Evolutionary conservation across 2,113 vertebrate species (phyloP).

Genomic region (Albula glossodonta): DNA sequence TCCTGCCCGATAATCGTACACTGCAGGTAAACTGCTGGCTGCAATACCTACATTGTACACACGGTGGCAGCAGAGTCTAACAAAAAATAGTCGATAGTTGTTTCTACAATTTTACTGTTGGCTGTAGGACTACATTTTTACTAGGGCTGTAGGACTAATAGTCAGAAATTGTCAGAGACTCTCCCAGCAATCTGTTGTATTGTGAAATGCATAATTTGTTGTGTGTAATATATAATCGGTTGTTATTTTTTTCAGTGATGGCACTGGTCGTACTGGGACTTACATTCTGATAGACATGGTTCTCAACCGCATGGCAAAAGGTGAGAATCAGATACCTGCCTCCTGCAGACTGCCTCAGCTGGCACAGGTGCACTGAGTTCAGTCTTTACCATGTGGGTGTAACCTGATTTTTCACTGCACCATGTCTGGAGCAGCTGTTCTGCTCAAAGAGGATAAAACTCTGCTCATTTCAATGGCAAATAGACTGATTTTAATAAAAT

Average conservation of each 20-base stretch:
- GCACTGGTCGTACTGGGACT: conserved; percentile 90
- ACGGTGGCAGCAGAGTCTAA: conserved; percentile 8
- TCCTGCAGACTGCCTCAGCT: neutral
- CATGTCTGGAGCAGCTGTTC: too few relatives aligned
- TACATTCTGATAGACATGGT: conserved; percentile 98
- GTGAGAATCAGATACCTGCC: conserved; percentile 56
- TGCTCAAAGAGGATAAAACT: too few relatives aligned
- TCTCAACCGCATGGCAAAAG: conserved; percentile 97
- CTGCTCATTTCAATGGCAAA: too few relatives aligned
- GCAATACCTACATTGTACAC: conserved; percentile 37
- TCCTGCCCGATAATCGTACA: conserved; percentile 98
- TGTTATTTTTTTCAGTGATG: conserved; percentile 74
- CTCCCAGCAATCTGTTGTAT: neutral
- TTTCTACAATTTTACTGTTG: neutral
- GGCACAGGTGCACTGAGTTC: too few relatives aligned
- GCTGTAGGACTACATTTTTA: neutral
- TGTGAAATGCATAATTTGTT: neutral
- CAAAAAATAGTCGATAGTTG: neutral
- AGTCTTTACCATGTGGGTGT: too few relatives aligned
- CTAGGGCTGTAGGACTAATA: neutral
- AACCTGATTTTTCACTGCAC: too few relatives aligned
- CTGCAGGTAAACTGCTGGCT: conserved; percentile 82
- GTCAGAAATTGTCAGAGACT: neutral
- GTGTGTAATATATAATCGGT: neutral
- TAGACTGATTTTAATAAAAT: neutral